A percentile compares a stretch with the other conserved stretches of the same genome.
Conservation (phyloP, 2,797 vertebrate species). For the Chiroxiphia lanceolata region DNA sequence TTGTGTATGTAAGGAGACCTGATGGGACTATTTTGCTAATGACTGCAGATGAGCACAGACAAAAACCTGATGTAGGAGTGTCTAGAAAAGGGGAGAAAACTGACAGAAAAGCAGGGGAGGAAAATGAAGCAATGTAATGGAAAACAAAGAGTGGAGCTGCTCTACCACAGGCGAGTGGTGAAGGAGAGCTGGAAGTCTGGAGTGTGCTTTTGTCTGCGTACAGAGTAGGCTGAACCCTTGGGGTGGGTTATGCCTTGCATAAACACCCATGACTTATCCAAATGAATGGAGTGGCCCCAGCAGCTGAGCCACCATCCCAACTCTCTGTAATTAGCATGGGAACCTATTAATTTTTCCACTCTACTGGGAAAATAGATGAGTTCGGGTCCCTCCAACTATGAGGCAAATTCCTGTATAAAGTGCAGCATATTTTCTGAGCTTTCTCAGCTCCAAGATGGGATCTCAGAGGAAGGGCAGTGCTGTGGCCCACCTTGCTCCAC, state of each 20-base stretch:
- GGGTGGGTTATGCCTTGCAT: neutral
- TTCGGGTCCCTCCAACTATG: neutral
- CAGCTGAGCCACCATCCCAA: neutral
- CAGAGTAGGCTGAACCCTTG: neutral
- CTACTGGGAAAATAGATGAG: neutral
- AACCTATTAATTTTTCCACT: conserved; percentile 15
- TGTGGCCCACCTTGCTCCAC: neutral
- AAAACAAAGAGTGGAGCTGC: neutral
- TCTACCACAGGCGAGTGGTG: neutral
- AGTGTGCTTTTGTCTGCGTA: neutral
- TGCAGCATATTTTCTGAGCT: neutral
- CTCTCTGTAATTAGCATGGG: conserved; percentile 39
- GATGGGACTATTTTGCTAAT: neutral
- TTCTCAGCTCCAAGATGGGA: neutral
- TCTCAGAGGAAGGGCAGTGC: neutral
- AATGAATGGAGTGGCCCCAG: neutral
- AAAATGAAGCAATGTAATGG: neutral
- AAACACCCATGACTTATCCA: conserved; percentile 18
- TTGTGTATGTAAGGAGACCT: neutral
- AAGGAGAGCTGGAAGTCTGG: neutral
- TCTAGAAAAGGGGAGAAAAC: neutral
- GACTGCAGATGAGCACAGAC: neutral
- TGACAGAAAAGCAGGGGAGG: neutral
- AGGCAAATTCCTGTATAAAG: neutral
- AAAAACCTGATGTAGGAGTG: neutral